Conservation (phyloP, 2,113 vertebrate species). For the Gavia stellata region DNA sequence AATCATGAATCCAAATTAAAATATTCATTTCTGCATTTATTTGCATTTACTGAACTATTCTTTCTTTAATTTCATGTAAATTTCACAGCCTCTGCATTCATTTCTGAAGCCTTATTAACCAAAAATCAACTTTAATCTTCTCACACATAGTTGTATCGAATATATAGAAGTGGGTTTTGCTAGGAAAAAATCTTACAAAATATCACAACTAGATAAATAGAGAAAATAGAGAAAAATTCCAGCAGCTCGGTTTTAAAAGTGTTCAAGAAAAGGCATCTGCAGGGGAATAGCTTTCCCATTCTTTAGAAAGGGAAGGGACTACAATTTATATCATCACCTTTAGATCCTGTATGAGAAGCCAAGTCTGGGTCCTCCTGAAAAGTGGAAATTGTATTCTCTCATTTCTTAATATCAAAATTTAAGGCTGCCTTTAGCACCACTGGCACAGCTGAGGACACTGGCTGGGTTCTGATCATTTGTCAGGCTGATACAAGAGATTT, state of each 20-base stretch:
- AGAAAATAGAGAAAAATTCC: background rate
- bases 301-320: background rate
- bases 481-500: background rate
- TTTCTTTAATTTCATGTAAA: slow-evolving; percentile 77
- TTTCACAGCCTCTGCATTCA: slow-evolving; percentile 64
- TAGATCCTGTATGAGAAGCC: background rate
- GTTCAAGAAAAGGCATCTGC: background rate
- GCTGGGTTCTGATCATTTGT: background rate
- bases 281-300: background rate
- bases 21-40: slow-evolving; percentile 75
- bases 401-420: background rate
- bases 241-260: background rate
- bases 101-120: slow-evolving; percentile 54
- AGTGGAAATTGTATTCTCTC: background rate
- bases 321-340: background rate
- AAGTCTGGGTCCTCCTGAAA: background rate
- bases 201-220: background rate
- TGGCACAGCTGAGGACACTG: background rate
- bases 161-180: background rate
- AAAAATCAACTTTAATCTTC: slow-evolving; percentile 60
- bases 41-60: slow-evolving; percentile 71
- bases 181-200: background rate
- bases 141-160: background rate
- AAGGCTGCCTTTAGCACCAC: background rate
- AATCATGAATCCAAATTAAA: slow-evolving; percentile 75